These are phyloP conservation scores for Cranoglanis bouderius DNA, from an alignment of 2,113 vertebrate species.

Conservation along the genomic window DNA sequence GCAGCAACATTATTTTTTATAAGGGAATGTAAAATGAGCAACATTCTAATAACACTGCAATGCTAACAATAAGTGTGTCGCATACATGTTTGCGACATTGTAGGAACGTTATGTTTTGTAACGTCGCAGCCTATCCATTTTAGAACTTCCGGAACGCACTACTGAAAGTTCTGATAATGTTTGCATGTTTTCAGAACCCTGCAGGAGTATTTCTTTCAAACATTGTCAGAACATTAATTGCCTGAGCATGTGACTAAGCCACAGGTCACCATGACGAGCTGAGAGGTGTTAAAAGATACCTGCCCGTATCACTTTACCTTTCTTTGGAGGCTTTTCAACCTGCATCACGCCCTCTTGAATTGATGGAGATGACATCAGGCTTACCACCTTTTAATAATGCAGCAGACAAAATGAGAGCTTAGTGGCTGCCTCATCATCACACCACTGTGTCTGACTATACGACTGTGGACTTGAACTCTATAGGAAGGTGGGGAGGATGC, in stretches of 20 bases:
- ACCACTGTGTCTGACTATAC: background rate
- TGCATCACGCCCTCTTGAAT: slow-evolving; percentile 45
- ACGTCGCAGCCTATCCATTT: background rate
- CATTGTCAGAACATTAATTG: background rate
- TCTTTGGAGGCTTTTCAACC: slow-evolving; percentile 21
- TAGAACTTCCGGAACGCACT: background rate
- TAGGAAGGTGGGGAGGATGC: background rate
- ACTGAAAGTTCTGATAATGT: background rate
- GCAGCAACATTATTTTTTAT: no score
- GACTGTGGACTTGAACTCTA: background rate
- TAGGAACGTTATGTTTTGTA: background rate
- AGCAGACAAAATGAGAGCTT: slow-evolving; percentile 64
- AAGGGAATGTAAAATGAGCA: background rate
- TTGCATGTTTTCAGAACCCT: background rate
- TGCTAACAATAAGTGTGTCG: background rate
- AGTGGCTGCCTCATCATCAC: slow-evolving; percentile 2
- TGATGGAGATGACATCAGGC: slow-evolving; percentile 45
- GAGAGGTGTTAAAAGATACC: slow-evolving; percentile 60
- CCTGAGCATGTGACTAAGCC: slow-evolving; percentile 37
- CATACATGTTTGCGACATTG: background rate
- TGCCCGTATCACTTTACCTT: slow-evolving; percentile 60
- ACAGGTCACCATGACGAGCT: slow-evolving; percentile 57
- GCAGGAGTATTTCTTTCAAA: background rate
- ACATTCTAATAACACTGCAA: background rate
- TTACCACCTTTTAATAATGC: slow-evolving; percentile 63